Base-by-base conservation (phyloP, 2,888 invertebrate species). In the Silvanus unidentatus region DNA sequence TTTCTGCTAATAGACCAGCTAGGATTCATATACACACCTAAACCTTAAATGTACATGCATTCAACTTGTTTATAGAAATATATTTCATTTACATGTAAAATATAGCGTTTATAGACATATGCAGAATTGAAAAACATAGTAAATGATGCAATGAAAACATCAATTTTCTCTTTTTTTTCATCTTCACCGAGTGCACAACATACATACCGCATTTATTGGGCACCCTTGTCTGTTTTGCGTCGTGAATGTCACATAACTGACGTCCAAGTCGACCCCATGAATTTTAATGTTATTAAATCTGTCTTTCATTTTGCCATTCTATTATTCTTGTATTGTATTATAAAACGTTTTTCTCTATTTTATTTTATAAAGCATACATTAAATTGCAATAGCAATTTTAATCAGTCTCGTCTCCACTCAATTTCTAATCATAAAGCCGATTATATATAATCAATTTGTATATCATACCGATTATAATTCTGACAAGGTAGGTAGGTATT, bases 231-330 rank as follows among this genome's bases (percentile, higher is more conserved):
- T 59, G 52, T 48, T 48, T 43, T 46, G 48, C 53, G 53, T 50
- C 53, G 53, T 54, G 53, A 54, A 54, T 51, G 60, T 59, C 60
- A 60, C 58, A 59, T 57, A 57, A 59, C 57, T 57, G 58, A 59
- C 58, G 55, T 55, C 53, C 51, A 55, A 57, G 54, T 53, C 56
- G 54, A 55, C 57, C 53, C 54, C 58, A 58, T 58, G 59, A 59
- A 61, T 61, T 59, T 61, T 61, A 59, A 59, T 59, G 55, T 59
- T 60, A 59, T 60, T 60, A 59, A 59, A 60, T 58, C 57, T 55
- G 58, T 59, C 57, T 57, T 54, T 57, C 54, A 58, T 55, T 59
- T 54, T 49, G 39, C n/a, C 16, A 28, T 43, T 27, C 34, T 16
- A 11, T 32, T 16, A 9, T 28, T 39, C 37, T 39, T 22, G 39